Percentiles rank a stretch among this genome's conserved stretches.
These are phyloP conservation scores for Cerastis leucographa DNA, from an alignment of 2,888 invertebrate species.

Conservation along the genomic window DNA sequence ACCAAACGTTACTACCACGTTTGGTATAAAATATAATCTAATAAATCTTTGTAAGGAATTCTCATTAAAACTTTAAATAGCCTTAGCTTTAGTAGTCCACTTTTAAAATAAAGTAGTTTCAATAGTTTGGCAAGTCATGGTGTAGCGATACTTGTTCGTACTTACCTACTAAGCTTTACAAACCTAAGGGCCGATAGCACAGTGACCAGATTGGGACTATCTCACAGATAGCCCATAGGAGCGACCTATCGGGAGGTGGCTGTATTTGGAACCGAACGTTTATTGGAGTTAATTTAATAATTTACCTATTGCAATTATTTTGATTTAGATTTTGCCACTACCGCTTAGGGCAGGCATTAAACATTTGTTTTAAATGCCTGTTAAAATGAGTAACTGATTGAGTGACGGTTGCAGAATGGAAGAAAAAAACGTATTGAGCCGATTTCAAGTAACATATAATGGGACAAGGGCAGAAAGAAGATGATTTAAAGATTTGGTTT, in stretches of 20 bases:
- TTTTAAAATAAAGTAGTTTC: constrained; percentile 11
- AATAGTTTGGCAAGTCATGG: constrained; percentile 6
- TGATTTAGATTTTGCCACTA: neutral
- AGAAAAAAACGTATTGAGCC: neutral
- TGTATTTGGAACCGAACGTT: neutral
- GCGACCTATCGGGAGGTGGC: neutral
- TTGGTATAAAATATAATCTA: neutral
- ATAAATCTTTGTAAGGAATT: constrained; percentile 6
- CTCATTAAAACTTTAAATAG: constrained; percentile 19
- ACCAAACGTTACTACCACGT: no score
- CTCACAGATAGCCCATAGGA: neutral
- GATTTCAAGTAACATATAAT: neutral
- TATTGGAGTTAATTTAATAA: neutral
- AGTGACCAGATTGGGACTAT: neutral
- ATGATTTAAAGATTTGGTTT: neutral
- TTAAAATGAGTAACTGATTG: neutral
- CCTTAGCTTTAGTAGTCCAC: neutral
- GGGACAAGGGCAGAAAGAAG: neutral
- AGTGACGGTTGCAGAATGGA: neutral
- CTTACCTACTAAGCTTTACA: neutral
- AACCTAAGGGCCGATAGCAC: neutral
- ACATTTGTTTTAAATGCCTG: neutral
- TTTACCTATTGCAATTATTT: neutral
- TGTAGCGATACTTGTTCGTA: neutral
- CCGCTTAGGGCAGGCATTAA: neutral